These are phyloP conservation scores for Microdon myrmicae DNA, from an alignment of 2,888 invertebrate species.

Conservation along the genomic window DNA sequence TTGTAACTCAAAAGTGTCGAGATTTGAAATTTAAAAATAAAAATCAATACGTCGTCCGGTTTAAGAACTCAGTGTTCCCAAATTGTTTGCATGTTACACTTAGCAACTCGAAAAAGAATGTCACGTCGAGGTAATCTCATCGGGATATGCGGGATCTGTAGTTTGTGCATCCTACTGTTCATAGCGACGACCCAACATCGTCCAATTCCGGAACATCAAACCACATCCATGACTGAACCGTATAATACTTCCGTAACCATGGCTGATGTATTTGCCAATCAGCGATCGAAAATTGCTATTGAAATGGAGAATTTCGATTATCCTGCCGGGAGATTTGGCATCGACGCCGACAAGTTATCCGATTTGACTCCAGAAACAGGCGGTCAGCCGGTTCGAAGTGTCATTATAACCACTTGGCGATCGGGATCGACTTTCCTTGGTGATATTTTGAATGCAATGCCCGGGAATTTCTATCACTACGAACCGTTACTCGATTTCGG, in stretches of 20 bases:
- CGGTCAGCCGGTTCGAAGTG: conserved; percentile 78
- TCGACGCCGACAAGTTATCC: conserved; percentile 71
- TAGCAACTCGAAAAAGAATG: conserved; percentile 59
- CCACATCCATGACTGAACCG: conserved; percentile 52
- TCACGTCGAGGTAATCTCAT: conserved; percentile 66
- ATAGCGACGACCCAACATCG: conserved; percentile 67
- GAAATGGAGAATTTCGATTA: conserved; percentile 74
- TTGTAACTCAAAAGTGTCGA: too few species aligned
- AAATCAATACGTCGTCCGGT: conserved; percentile 47
- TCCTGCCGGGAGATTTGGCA: conserved; percentile 70
- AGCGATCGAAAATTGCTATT: conserved; percentile 69
- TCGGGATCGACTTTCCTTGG: conserved; percentile 92
- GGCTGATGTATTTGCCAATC: conserved; percentile 70
- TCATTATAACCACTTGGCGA: conserved; percentile 89
- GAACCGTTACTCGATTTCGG: conserved; percentile 87
- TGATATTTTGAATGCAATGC: conserved; percentile 83
- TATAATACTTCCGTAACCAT: conserved; percentile 68
- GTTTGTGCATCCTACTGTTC: conserved; percentile 65
- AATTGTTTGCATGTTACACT: too few species aligned
- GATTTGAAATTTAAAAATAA: too few species aligned
- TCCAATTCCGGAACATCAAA: conserved; percentile 57
- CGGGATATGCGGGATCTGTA: conserved; percentile 66
- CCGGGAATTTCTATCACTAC: conserved; percentile 90
- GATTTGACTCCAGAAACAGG: conserved; percentile 75
- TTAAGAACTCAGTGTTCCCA: too few species aligned